Evolutionary conservation across 2,888 invertebrate genomes (phyloP), one percentile per base, ranked within the genome.

Genomic region (Thera britannica): DNA sequence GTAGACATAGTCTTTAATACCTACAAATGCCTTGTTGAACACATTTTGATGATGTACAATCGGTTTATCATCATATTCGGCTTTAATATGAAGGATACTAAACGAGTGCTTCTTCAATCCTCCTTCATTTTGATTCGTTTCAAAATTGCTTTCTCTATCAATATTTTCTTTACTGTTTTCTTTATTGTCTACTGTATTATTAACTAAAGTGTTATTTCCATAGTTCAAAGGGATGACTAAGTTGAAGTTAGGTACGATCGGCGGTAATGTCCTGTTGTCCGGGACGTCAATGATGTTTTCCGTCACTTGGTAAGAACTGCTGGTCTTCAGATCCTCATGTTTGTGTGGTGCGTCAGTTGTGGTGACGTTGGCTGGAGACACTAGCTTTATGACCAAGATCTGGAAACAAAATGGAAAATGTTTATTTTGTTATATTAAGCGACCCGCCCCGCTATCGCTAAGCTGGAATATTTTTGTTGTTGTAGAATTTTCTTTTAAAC

Each of bases 281-380:
- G 90, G 90, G 49, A 90, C 73, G 58, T 92, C 92, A 2, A 79
- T 70, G 2, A 90, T 75, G 4, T 82, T 78, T 77, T 92, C 92
- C 36, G 86, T 86, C 0, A 92, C 89, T 82, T 90, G 79, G 48
- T 92, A 92, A 2, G 38, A 49, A 23, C 54, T 54, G 55, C 41
- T 67, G 36, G 61, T 58, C 35, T 67, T 62, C 35, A 56, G 34
- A 23, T 62, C 56, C 66, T 54, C 61, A 41, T 61, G 61, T 55
- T 61, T 64, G 58, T 4, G 61, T n/a, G 68, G 55, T 11, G 44
- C n/a, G 9, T 11, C 41, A 8, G 58, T n/a, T 23, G 58, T 48
- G 11, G 66, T 23, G 2, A 70, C 9, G 1, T 9, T 61, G 57
- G 70, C 60, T 55, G 70, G 41, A 35, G 59, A 66, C 36, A 59